These are phyloP conservation scores for Colinus virginianus DNA, from an alignment of 2,113 vertebrate genomes.

Conservation along the genomic window DNA sequence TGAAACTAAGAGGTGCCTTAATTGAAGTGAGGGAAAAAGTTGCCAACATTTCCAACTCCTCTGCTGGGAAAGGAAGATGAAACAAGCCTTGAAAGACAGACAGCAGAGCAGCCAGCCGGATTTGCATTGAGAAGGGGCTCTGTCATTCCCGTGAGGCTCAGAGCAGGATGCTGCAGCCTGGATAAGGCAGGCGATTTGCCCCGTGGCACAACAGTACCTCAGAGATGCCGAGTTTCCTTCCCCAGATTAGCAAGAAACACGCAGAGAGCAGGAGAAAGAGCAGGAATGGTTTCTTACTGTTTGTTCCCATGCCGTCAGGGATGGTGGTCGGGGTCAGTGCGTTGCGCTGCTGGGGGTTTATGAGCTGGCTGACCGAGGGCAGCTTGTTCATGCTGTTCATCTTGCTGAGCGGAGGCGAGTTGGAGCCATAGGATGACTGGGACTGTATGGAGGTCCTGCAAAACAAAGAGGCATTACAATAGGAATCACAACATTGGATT, in stretches of 20 bases:
- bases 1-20: constrained; percentile 5
- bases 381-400: constrained; percentile 94
- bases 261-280: neutral
- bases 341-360: constrained; percentile 97
- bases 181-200: neutral
- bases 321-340: constrained; percentile 94
- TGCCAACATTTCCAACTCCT: neutral
- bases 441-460: constrained; percentile 90
- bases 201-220: rapidly evolving
- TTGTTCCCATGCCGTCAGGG: constrained; percentile 89
- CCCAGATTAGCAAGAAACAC: neutral
- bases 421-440: constrained; percentile 88
- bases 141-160: neutral
- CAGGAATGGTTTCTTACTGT: constrained; percentile 85
- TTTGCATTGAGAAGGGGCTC: neutral
- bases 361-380: constrained; percentile 98
- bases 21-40: neutral
- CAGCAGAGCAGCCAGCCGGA: neutral
- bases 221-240: neutral
- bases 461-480: constrained; percentile 52
- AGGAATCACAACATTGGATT: neutral
- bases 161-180: neutral
- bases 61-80: constrained; percentile 9
- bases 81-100: neutral
- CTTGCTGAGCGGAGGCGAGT: constrained; percentile 91